Conservation (phyloP, 2,797 vertebrate species). For the Strix occidentalis region DNA sequence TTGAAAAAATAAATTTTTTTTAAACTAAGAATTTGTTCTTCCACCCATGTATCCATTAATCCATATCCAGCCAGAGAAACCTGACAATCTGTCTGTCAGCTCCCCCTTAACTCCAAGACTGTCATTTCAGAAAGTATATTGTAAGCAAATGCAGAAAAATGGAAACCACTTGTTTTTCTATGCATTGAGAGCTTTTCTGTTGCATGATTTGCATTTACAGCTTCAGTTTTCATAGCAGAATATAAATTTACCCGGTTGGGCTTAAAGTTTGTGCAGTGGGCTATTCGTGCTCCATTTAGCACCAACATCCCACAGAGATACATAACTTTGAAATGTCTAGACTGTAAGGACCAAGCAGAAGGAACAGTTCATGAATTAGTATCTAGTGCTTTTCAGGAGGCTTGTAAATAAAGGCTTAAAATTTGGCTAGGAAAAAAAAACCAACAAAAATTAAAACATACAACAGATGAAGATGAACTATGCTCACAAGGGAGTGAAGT, state of each 20-base stretch:
- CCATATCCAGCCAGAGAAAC: background rate
- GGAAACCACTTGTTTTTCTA: background rate
- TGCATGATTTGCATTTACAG: background rate
- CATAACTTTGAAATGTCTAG: background rate
- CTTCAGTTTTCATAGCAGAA: background rate
- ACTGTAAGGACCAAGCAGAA: background rate
- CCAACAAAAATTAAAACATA: background rate
- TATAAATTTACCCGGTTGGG: background rate
- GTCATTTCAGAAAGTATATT: background rate
- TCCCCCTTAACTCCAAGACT: background rate
- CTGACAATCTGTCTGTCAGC: background rate
- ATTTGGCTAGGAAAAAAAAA: background rate
- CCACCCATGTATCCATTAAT: background rate
- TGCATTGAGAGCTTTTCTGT: background rate
- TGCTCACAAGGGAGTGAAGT: background rate
- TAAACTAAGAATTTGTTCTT: background rate
- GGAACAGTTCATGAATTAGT: background rate
- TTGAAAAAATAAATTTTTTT: accelerated
- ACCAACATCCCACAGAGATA: background rate
- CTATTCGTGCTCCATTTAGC: background rate
- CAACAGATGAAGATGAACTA: background rate
- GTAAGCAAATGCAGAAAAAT: background rate
- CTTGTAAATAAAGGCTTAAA: background rate
- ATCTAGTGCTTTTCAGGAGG: background rate
- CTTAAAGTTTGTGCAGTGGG: background rate